Evolutionary conservation across 2,113 vertebrate genomes (phyloP).

Genomic region (Eptesicus fuscus): DNA sequence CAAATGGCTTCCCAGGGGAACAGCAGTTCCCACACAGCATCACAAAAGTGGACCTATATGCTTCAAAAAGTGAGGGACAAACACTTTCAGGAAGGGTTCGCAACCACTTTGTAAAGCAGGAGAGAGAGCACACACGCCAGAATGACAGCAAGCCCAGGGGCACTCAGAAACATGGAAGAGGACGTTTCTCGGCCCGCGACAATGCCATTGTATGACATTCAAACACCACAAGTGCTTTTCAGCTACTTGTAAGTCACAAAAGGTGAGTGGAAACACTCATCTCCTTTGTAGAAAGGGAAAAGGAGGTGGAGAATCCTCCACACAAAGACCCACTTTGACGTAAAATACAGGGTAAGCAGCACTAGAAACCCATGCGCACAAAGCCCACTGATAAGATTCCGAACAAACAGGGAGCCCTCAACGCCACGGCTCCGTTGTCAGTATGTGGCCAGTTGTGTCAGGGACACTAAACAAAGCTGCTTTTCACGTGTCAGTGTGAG

Average conservation of each 20-base stretch:
- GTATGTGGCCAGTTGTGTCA: constrained; percentile 78
- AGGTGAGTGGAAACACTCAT: constrained; percentile 79
- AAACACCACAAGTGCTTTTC: constrained; percentile 77
- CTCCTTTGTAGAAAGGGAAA: constrained; percentile 66
- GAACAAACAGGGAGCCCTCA: constrained; percentile 70
- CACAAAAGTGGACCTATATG: background rate
- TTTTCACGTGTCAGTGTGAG: constrained; percentile 72
- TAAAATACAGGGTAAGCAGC: constrained; percentile 76
- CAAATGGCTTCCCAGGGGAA: background rate
- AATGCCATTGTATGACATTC: constrained; percentile 76
- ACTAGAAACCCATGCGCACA: constrained; percentile 72
- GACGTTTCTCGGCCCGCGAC: constrained; percentile 74
- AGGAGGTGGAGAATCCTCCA: constrained; percentile 71
- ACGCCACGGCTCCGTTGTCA: constrained; percentile 58
- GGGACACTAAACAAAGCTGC: constrained; percentile 80
- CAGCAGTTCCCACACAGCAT: background rate
- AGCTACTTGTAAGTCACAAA: constrained; percentile 74
- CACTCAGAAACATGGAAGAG: constrained; percentile 69
- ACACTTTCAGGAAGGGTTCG: constrained; percentile 22
- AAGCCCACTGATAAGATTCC: constrained; percentile 77
- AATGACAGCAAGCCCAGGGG: background rate
- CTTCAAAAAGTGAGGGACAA: background rate
- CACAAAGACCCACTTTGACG: constrained; percentile 79
- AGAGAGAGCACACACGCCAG: background rate
- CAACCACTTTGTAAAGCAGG: background rate